Base-by-base conservation (phyloP, 1,140 invertebrate genomes). In the Ceratosolen fusciceps region DNA sequence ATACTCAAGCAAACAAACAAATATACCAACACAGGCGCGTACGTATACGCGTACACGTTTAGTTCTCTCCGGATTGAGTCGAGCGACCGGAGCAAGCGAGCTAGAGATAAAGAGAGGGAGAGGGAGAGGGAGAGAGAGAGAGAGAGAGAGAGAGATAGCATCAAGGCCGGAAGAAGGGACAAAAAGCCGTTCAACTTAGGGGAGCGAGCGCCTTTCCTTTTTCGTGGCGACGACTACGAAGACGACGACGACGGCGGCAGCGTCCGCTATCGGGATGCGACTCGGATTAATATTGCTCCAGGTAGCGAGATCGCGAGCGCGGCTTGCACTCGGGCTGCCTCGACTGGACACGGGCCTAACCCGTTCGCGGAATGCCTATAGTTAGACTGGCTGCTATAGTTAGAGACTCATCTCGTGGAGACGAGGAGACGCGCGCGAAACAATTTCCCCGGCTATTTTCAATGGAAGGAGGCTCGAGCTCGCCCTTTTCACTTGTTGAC, bases 131-230 rank as follows among this genome's bases (percentile, higher is more conserved):
- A 34, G 68, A 78, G 52, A 78, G 72, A 77, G 72, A 76, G 47
- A 67, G 62, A 67, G 31, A n/a, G n/a, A n/a, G 67, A n/a, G 26
- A 12, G 0, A 54, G 26, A 75, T 10, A n/a, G 49, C 24, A 49
- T 49, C 65, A 72, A 78, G 76, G 65, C 75, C 75, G 75, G 75
- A 77, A 77, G 65, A 77, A 77, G 75, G 49, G 68, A 78, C 67
- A 78, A 78, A 77, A 78, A 76, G 47, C 71, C 31, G 31, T 31
- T 56, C 47, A n/a, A 31, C 70, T 47, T 49, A 52, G 60, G 31
- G 60, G 21, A 37, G 60, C 31, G 31, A 65, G 60, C 60, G 26
- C 60, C 54, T 56, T 62, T 74, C 58, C 39, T 67, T 37, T 68
- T 67, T 76, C 74, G 47, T n/a, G n/a, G n/a, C 62, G 47, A 26